Base-by-base conservation (phyloP, 1,140 invertebrate genomes). In the Oedothorax gibbosus region DNA sequence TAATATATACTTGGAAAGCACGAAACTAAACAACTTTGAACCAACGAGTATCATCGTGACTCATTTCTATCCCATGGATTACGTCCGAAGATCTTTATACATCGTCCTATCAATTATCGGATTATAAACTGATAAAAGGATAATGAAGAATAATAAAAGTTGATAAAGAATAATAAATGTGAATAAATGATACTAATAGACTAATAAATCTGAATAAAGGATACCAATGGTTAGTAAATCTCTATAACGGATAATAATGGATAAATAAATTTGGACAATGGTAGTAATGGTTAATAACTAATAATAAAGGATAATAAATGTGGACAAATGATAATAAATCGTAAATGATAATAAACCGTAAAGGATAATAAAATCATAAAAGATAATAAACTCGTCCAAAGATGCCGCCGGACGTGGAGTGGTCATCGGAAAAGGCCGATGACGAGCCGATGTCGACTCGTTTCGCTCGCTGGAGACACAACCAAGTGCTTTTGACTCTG, bases 321-420 rank as follows among this genome's bases (percentile, higher is more conserved):
- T 68, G 11, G 3, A 20, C 7, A 35, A 68, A 54, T 54, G 51
- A 8, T 14, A 8, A n/a, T n/a, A n/a, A n/a, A n/a, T n/a, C n/a
- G 21, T 15, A 12, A 14, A 21, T 6, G 49, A n/a, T 53, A 64
- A 51, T 71, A 53, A 21, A 49, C 11, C 8, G 20, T 5, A n/a
- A 51, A 18, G 10, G 12, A 5, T 3, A 71, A 51, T 18, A 18
- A 11, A 79, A 66, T 54, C 7, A 4, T 9, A 78, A 18, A 12
- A 78, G 11, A 20, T 65, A 53, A 18, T 7, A 21, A 53, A 56
- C 54, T 56, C 21, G 20, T 18, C 35, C 50, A 7, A 15, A 66
- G 51, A 84, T 84, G 81, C 71, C 81, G 66, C 81, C 81, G 7
- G 81, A 84, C 60, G 81, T 84, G 60, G 81, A 84, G 62, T 84